Conservation (phyloP, 2,797 vertebrate genomes). For the Dallia pectoralis region DNA sequence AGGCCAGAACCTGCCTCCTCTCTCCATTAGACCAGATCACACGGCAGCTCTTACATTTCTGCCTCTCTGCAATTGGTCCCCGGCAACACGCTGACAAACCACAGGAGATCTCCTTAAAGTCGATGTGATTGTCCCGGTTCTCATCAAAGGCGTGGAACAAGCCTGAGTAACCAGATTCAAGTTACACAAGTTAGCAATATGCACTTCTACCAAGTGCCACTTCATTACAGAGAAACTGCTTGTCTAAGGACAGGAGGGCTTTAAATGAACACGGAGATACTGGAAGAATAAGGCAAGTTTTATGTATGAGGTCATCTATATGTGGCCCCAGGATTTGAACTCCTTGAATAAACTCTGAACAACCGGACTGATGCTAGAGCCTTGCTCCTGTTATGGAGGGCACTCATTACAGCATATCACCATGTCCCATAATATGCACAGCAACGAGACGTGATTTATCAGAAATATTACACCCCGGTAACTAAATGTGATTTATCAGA, state of each 20-base stretch:
- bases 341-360: no score
- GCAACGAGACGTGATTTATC: not conserved
- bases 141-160: slow-evolving; percentile 99
- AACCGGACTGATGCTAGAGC: no score
- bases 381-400: no score
- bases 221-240: not conserved
- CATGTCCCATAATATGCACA: not conserved
- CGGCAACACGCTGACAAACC: slow-evolving; percentile 97
- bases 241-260: not conserved
- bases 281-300: no score
- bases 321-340: no score
- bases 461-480: slow-evolving; percentile 71
- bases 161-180: slow-evolving; percentile 71
- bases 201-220: not conserved
- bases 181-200: not conserved
- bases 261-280: not conserved
- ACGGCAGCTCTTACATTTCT: slow-evolving; percentile 85
- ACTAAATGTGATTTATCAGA: no score
- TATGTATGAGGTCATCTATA: no score
- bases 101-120: slow-evolving; percentile 99
- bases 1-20: slow-evolving; percentile 10
- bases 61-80: slow-evolving; percentile 93
- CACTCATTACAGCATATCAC: not conserved
- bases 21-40: not conserved
- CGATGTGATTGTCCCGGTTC: slow-evolving; percentile 99